Evolutionary conservation across 1,140 invertebrate genomes (phyloP).

Genomic region (Phymorhynchus buccinoides): DNA sequence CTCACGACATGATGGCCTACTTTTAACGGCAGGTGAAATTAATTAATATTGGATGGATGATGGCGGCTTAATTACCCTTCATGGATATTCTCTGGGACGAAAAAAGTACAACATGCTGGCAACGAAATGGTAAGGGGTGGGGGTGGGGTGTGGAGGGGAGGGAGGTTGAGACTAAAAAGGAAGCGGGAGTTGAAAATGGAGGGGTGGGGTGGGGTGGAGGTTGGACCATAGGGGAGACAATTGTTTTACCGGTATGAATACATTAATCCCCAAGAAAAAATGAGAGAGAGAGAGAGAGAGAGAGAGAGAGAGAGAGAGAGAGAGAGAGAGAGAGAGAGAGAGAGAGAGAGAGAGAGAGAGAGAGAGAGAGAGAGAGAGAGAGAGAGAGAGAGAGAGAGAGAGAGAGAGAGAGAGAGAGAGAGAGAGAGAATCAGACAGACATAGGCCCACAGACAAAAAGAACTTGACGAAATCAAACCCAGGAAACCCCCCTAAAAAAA

Average conservation of each 20-base stretch:
- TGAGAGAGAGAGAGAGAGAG: neutral
- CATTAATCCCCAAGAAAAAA: neutral
- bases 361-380: neutral
- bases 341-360: too few relatives aligned
- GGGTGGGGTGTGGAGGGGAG: too few relatives aligned
- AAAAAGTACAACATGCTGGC: too few relatives aligned
- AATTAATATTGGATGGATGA: too few relatives aligned
- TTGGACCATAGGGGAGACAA: too few relatives aligned
- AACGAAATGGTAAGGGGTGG: neutral
- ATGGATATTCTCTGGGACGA: too few relatives aligned
- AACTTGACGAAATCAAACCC: neutral
- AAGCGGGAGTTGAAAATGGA: neutral
- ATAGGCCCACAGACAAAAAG: neutral
- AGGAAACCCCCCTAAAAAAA: neutral
- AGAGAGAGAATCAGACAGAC: neutral
- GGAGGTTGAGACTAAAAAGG: neutral
- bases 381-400: neutral
- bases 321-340: neutral
- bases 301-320: neutral
- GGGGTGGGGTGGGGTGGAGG: too few relatives aligned
- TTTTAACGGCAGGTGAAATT: too few relatives aligned
- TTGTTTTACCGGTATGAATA: too few relatives aligned
- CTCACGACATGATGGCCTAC: too few relatives aligned
- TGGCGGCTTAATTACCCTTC: too few relatives aligned
- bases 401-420: neutral